These are phyloP conservation scores for Leptinotarsa undecemlineata DNA, from an alignment of 1,140 invertebrate species.

Conservation along the genomic window DNA sequence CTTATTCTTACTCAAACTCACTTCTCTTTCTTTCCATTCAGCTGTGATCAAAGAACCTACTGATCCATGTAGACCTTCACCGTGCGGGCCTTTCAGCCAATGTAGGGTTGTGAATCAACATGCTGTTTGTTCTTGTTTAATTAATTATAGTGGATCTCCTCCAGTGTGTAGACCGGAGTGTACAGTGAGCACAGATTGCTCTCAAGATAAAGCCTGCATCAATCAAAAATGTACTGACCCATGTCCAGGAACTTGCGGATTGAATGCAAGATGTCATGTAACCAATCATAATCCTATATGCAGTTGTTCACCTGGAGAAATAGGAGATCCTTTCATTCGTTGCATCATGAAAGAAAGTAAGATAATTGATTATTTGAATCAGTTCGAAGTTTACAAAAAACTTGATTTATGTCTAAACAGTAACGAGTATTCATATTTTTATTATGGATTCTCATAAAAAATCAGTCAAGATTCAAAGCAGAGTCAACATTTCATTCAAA, in stretches of 20 bases:
- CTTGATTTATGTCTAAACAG: too few relatives aligned
- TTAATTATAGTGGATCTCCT: slow-evolving; percentile 69
- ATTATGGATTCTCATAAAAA: too few relatives aligned
- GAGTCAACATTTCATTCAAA: slow-evolving; percentile 21
- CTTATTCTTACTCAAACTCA: slow-evolving; percentile 1
- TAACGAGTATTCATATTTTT: too few relatives aligned
- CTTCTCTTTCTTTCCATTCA: slow-evolving; percentile 45
- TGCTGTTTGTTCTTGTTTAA: slow-evolving; percentile 72
- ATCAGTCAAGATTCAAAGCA: too few relatives aligned
- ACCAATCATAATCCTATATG: slow-evolving; percentile 80
- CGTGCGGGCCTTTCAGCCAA: slow-evolving; percentile 72
- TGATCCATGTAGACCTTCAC: slow-evolving; percentile 68
- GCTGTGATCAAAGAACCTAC: slow-evolving; percentile 51
- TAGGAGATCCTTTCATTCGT: slow-evolving; percentile 74
- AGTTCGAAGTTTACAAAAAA: neutral
- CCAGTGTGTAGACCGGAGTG: slow-evolving; percentile 76
- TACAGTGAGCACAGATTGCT: slow-evolving; percentile 74
- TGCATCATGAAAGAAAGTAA: slow-evolving; percentile 67
- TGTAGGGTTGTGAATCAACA: slow-evolving; percentile 68
- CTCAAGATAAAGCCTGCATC: slow-evolving; percentile 70
- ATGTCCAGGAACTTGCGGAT: slow-evolving; percentile 73
- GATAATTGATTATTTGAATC: slow-evolving; percentile 15
- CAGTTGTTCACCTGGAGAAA: slow-evolving; percentile 68
- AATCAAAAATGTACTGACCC: slow-evolving; percentile 78
- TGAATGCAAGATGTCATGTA: slow-evolving; percentile 72